Conservation (phyloP, 2,888 invertebrate genomes). For the Ormyrus pomaceus region DNA sequence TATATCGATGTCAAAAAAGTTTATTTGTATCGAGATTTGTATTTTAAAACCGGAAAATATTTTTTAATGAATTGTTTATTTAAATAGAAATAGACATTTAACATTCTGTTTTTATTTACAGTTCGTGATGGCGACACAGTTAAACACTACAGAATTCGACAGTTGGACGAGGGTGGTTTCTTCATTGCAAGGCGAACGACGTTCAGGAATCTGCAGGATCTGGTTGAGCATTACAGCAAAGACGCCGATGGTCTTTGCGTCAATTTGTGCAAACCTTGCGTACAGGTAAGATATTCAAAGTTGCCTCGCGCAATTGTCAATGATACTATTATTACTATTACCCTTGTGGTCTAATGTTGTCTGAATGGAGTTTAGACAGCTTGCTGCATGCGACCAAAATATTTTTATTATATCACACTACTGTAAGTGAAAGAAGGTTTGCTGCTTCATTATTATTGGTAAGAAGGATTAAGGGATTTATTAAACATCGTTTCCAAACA, state of each 20-base stretch:
- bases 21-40: too few species aligned
- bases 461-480: conserved; percentile 14
- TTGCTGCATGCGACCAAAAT: conserved; percentile 66
- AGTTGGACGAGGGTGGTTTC: conserved; percentile 98
- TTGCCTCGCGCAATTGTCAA: not conserved
- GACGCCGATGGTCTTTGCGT: conserved; percentile 99
- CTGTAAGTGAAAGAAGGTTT: conserved; percentile 27
- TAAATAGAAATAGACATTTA: too few species aligned
- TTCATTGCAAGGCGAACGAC: conserved; percentile 99
- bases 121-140: conserved; percentile 99
- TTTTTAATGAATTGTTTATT: too few species aligned
- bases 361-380: conserved; percentile 72
- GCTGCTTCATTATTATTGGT: conserved; percentile 19
- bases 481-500: not conserved
- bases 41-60: too few species aligned
- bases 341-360: conserved; percentile 60
- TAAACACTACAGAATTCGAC: conserved; percentile 99
- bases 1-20: too few species aligned
- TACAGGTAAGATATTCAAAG: conserved; percentile 79
- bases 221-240: conserved; percentile 98
- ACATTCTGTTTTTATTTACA: conserved; percentile 73
- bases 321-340: conserved; percentile 26
- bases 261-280: conserved; percentile 95
- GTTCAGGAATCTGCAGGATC: conserved; percentile 96
- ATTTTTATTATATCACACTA: conserved; percentile 28